phyloP scores from a whole-genome alignment of 2,797 vertebrate genomes.

The Serranus cabrilla region DNA sequence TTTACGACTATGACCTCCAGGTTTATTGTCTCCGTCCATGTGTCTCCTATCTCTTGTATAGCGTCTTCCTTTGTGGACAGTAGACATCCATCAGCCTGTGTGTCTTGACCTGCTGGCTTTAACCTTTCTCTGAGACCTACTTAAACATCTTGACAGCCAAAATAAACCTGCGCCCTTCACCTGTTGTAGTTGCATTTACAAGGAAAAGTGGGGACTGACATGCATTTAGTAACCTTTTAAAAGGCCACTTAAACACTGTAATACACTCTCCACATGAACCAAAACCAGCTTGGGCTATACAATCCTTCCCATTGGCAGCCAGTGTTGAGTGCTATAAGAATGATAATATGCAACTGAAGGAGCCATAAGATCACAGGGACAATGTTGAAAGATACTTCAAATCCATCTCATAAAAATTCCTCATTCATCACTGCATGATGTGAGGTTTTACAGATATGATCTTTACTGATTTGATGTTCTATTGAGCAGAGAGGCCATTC shows the following conservation, averaged over 20 bases:
- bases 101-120: conserved; percentile 58
- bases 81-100: conserved; percentile 50
- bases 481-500: neutral
- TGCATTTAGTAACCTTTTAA: conserved; percentile 52
- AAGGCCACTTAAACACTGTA: conserved; percentile 39
- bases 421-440: neutral
- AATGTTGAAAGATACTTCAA: neutral
- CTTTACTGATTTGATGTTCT: neutral
- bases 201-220: conserved; percentile 6
- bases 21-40: conserved; percentile 34
- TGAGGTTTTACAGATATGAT: neutral
- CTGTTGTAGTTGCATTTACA: conserved; percentile 26
- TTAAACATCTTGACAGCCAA: conserved; percentile 60
- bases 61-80: conserved; percentile 32
- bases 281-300: neutral
- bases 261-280: conserved; percentile 10
- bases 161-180: conserved; percentile 46
- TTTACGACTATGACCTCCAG: conserved; percentile 57
- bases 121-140: conserved; percentile 60
- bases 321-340: neutral
- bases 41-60: conserved; percentile 31
- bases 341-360: neutral
- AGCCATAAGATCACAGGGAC: neutral
- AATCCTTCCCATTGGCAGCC: neutral
- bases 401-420: neutral